Evolutionary conservation across 2,113 vertebrate genomes (phyloP).

Genomic region (Circaetus cinerascens): DNA sequence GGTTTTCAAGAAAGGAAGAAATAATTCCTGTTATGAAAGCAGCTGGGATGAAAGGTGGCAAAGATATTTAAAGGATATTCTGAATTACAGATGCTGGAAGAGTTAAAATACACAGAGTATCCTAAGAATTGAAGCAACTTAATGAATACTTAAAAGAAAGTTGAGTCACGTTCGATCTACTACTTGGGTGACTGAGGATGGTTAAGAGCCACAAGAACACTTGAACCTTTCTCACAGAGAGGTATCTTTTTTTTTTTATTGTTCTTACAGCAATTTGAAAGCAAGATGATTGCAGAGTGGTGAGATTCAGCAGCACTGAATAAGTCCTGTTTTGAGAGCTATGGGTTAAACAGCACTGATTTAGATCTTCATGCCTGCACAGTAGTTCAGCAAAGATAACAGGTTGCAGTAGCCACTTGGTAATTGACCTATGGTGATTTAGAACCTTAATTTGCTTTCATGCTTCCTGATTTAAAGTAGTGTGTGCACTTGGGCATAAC

Average conservation of each 20-base stretch:
- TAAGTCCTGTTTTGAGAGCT: not conserved
- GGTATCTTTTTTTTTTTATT: not conserved
- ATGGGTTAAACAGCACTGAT: constrained; percentile 43
- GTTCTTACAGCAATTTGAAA: not conserved
- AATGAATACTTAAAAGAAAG: not conserved
- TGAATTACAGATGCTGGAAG: not conserved
- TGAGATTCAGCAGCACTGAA: not conserved
- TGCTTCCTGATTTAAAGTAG: constrained; percentile 38
- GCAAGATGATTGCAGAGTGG: not conserved
- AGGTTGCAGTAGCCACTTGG: constrained; percentile 43
- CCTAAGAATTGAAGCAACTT: not conserved
- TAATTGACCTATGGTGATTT: constrained; percentile 55
- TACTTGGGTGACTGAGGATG: not conserved
- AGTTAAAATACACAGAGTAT: not conserved
- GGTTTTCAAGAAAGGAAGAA: not conserved
- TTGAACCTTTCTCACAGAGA: not conserved
- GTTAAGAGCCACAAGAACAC: not conserved
- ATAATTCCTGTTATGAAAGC: not conserved
- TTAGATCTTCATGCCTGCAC: constrained; percentile 11
- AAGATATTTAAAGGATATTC: not conserved
- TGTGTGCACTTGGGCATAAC: constrained; percentile 25
- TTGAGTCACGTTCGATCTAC: not conserved
- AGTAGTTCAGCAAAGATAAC: constrained; percentile 48
- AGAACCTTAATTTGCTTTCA: constrained; percentile 52
- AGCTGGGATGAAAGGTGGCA: not conserved